Evolutionary conservation across 2,797 vertebrate genomes (phyloP).

Genomic region (Scolopax rusticola): DNA sequence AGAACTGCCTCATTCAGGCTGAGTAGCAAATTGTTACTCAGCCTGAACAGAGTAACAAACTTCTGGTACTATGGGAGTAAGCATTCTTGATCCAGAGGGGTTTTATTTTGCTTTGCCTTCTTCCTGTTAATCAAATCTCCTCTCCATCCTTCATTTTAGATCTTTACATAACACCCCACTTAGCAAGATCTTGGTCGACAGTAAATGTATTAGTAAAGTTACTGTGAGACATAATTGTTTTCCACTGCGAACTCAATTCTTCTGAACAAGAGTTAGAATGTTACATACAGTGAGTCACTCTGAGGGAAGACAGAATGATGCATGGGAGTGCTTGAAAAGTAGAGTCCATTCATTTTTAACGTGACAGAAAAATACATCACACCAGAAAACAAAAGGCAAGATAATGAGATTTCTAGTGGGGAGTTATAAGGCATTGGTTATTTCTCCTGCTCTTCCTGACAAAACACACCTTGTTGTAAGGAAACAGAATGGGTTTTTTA

Average conservation of each 20-base stretch:
- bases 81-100: not conserved
- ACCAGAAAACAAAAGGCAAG: slow-evolving; percentile 53
- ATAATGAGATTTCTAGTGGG: slow-evolving; percentile 68
- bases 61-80: not conserved
- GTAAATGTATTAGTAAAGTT: slow-evolving; percentile 61
- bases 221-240: slow-evolving; percentile 58
- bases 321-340: slow-evolving; percentile 51
- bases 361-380: slow-evolving; percentile 74
- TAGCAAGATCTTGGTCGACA: slow-evolving; percentile 47
- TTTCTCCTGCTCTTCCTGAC: not conserved
- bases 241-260: slow-evolving; percentile 58
- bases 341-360: slow-evolving; percentile 76
- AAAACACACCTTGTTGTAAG: not conserved
- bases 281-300: slow-evolving; percentile 58
- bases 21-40: not conserved
- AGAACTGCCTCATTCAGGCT: not conserved
- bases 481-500: not conserved
- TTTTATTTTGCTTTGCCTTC: slow-evolving; percentile 31
- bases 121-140: slow-evolving; percentile 51
- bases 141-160: slow-evolving; percentile 40
- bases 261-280: slow-evolving; percentile 49
- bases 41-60: not conserved
- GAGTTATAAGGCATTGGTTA: not conserved
- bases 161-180: slow-evolving; percentile 43
- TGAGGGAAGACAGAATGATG: slow-evolving; percentile 69